Base-by-base conservation (phyloP, 2,888 invertebrate species). In the Amphipoea oculea region DNA sequence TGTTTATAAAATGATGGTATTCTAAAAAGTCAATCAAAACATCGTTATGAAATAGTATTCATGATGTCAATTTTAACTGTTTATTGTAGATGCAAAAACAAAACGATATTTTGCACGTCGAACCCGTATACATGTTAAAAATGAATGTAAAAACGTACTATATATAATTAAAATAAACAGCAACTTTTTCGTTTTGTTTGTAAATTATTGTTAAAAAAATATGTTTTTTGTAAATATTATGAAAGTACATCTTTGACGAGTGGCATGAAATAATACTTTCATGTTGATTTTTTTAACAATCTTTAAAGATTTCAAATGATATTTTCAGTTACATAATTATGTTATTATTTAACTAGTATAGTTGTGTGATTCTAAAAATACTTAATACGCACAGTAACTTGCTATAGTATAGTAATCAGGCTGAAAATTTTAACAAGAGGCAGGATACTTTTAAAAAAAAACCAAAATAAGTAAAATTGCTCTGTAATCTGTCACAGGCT, bases 31-130 rank as follows among this genome's bases (percentile, higher is more conserved):
- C 23, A 65, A 65, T 63, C 9, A 48, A 84, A 85, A 67, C 85
- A 83, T 75, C 63, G 57, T 70, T 63, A 80, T n/a, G 20, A 11
- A 62, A 76, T 66, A 83, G 68, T 70, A 73, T 67, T 71, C 71
- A 83, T 69, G 45, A 73, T 73, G 84, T 84, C 84, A 83, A 84
- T 83, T 84, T 82, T 67, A 73, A 66, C 62, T n/a, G 63, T 69
- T 63, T 60, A 68, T 36, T 54, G 68, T 86, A 83, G 67, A 54
- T 65, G 71, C 71, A 54, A 11, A 65, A 68, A 74, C 29, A 29
- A 51, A 74, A 73, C 66, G 73, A 84, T 83, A 86, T 83, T 84
- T 84, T 84, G 86, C 84, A 86, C 86, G 78, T 77, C 51, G n/a
- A 65, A 48, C n/a, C 69, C 17, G 51, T 67, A 66, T 62, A 42